A percentile compares a stretch with the other conserved stretches of the same genome.
phyloP scores from a whole-genome alignment of 2,113 vertebrate species.

The Gracilinanus agilis region DNA sequence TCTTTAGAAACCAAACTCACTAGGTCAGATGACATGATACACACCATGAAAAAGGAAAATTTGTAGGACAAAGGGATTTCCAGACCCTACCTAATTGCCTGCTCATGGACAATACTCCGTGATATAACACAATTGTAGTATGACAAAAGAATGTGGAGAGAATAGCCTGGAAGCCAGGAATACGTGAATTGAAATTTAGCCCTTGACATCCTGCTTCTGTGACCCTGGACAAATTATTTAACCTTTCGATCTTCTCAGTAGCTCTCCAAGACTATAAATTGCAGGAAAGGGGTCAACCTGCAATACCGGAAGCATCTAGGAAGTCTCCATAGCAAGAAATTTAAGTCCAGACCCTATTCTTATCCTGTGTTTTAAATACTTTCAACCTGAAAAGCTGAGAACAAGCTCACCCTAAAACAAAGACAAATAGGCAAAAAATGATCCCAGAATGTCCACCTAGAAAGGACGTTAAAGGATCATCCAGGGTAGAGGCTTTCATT shows the following conservation, averaged over 20 bases:
- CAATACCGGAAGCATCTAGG: not conserved
- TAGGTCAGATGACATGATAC: not conserved
- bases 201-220: not conserved
- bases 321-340: not conserved
- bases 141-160: not conserved
- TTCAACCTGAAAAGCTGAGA: not conserved
- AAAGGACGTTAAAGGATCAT: too few species aligned
- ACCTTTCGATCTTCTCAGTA: not conserved
- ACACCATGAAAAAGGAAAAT: not conserved
- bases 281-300: not conserved
- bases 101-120: not conserved
- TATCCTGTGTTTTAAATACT: not conserved
- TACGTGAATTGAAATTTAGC: not conserved
- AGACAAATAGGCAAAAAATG: not conserved
- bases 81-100: not conserved
- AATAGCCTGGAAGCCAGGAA: constrained; percentile 38
- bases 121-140: not conserved
- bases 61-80: not conserved
- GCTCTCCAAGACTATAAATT: not conserved
- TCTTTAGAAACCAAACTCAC: not conserved
- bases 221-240: not conserved
- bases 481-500: not conserved
- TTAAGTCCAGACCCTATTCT: not conserved
- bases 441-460: not conserved
- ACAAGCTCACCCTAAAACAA: not conserved